Evolutionary conservation across 1,140 invertebrate genomes (phyloP).

Genomic region (Scylla paramamosain): DNA sequence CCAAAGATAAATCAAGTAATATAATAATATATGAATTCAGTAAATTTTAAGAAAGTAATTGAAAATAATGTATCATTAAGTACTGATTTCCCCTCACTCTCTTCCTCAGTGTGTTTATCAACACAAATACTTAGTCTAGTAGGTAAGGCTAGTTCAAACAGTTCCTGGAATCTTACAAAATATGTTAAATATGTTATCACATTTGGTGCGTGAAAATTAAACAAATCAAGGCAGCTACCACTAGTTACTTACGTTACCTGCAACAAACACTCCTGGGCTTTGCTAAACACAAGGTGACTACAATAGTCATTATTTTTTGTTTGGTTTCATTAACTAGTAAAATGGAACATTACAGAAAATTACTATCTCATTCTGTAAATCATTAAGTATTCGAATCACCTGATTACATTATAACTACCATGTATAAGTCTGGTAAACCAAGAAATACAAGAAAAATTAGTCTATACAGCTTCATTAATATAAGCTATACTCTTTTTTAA

Average conservation of each 20-base stretch:
- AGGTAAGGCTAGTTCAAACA: neutral
- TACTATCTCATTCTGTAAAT: neutral
- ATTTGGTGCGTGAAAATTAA: neutral
- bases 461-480: too few species aligned
- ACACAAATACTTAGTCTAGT: neutral
- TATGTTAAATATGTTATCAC: neutral
- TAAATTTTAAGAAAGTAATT: neutral
- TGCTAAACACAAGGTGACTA: neutral
- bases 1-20: neutral
- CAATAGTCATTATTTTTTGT: neutral
- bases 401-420: neutral
- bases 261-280: slow-evolving; percentile 10
- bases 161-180: neutral
- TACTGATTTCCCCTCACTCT: neutral
- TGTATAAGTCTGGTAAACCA: neutral
- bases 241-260: slow-evolving; percentile 22
- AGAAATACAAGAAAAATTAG: too few species aligned
- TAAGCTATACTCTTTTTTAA: too few species aligned
- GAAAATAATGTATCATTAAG: neutral
- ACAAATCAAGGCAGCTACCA: slow-evolving; percentile 8
- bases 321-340: neutral
- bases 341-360: neutral
- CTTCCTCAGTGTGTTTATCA: neutral
- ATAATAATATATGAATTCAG: neutral
- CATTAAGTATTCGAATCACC: neutral